These are phyloP conservation scores for Tipula vernalis DNA, from an alignment of 2,888 invertebrate species.

Conservation along the genomic window DNA sequence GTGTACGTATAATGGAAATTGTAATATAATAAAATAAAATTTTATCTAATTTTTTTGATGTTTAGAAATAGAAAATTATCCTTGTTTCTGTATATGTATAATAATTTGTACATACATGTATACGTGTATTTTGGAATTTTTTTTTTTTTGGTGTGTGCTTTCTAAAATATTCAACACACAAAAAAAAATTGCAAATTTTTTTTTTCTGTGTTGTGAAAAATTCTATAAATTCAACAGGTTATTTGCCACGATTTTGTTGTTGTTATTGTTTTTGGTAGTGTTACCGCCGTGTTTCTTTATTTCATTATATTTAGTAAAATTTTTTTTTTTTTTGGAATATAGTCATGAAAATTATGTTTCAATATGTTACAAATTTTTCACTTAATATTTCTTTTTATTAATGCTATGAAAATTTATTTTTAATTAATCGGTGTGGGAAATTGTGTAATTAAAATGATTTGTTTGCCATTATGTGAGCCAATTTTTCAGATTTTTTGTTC, in stretches of 20 bases:
- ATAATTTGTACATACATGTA: neutral
- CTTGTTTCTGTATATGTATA: neutral
- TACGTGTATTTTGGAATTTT: neutral
- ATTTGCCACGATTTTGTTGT: neutral
- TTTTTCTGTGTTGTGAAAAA: neutral
- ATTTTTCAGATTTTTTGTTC: neutral
- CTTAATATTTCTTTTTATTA: neutral
- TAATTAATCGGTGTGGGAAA: neutral
- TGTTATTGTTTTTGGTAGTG: neutral
- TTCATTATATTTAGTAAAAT: neutral
- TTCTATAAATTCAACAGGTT: neutral
- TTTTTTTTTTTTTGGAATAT: neutral
- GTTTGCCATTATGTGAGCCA: neutral
- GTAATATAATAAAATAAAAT: neutral
- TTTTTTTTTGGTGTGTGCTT: neutral
- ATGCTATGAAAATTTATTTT: neutral
- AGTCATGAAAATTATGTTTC: neutral
- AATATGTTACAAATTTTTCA: neutral
- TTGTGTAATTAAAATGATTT: neutral
- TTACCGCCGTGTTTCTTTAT: neutral
- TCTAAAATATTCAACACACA: neutral
- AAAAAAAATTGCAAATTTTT: neutral
- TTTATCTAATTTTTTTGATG: neutral
- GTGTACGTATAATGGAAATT: neutral
- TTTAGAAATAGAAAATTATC: neutral